A percentile compares a stretch with the other conserved stretches of the same genome.
Evolutionary conservation across 2,888 invertebrate species (phyloP).

Genomic region (Dendrolimus houi): DNA sequence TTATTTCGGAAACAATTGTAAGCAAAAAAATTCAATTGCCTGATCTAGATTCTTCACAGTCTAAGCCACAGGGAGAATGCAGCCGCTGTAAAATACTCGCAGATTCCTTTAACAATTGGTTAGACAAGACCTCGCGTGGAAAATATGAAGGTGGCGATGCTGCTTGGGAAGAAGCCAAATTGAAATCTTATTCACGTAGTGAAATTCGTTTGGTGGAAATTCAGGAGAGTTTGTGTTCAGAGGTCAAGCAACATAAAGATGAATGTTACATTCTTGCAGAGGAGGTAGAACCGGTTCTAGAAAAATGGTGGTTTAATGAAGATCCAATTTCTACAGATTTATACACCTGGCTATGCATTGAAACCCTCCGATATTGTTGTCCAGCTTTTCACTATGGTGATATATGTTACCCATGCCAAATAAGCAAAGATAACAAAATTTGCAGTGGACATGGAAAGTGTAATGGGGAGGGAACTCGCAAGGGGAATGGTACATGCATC

Average conservation of each 20-base stretch:
- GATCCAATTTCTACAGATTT: slow-evolving; percentile 52
- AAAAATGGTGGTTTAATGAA: slow-evolving; percentile 92
- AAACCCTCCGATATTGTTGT: slow-evolving; percentile 87
- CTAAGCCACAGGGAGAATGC: slow-evolving; percentile 62
- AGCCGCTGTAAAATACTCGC: slow-evolving; percentile 83
- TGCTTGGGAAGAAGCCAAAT: slow-evolving; percentile 93
- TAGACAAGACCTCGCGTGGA: slow-evolving; percentile 87
- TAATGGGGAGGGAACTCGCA: slow-evolving; percentile 91
- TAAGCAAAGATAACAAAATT: slow-evolving; percentile 67
- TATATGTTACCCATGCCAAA: slow-evolving; percentile 84
- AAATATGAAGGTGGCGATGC: slow-evolving; percentile 96
- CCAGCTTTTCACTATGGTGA: slow-evolving; percentile 88
- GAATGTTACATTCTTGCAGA: slow-evolving; percentile 90
- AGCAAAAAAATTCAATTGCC: slow-evolving; percentile 22
- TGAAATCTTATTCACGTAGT: slow-evolving; percentile 88
- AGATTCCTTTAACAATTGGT: slow-evolving; percentile 86
- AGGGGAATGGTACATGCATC: slow-evolving; percentile 92
- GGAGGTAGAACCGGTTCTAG: slow-evolving; percentile 86
- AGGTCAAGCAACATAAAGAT: slow-evolving; percentile 80
- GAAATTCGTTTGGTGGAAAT: slow-evolving; percentile 95
- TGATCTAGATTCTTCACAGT: slow-evolving; percentile 12
- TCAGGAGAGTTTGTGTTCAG: slow-evolving; percentile 89
- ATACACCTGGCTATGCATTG: slow-evolving; percentile 85
- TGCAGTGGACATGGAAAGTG: slow-evolving; percentile 88
- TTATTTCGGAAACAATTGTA: slow-evolving; percentile 19